Conservation (phyloP, 2,888 invertebrate genomes). For the Cryptus viduatorius region DNA sequence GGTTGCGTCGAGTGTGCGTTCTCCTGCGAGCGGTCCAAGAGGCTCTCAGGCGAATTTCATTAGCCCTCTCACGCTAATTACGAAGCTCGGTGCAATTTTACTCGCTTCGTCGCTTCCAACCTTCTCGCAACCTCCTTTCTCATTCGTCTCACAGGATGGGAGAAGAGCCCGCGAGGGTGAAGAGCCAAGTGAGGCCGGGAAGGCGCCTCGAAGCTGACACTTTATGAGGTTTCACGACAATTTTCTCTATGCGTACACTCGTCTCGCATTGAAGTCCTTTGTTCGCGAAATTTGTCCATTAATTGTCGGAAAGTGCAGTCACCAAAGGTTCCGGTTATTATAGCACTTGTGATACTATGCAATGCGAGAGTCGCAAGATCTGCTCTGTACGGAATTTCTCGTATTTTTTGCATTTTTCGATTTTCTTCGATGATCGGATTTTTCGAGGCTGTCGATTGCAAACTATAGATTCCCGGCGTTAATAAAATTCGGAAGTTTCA, state of each 20-base stretch:
- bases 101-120: conserved; percentile 33
- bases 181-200: conserved; percentile 9
- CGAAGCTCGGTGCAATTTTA: conserved; percentile 49
- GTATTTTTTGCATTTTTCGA: background rate
- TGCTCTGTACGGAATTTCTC: background rate
- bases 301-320: conserved; percentile 18
- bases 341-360: background rate
- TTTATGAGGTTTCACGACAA: conserved; percentile 11
- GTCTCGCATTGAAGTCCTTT: background rate
- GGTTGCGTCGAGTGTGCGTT: background rate
- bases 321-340: background rate
- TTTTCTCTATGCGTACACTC: background rate
- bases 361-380: background rate
- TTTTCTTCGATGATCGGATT: too few relatives aligned
- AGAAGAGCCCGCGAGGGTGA: conserved; percentile 9
- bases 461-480: too few relatives aligned
- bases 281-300: conserved; percentile 3
- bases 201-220: background rate
- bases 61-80: conserved; percentile 44
- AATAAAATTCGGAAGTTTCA: too few relatives aligned
- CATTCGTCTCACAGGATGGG: conserved; percentile 18
- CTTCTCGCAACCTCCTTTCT: conserved; percentile 16
- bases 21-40: conserved; percentile 10
- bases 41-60: conserved; percentile 57
- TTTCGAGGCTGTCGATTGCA: too few relatives aligned